These are phyloP conservation scores for Malurus alboscapulatus DNA, from an alignment of 2,113 vertebrate species.

Conservation along the genomic window DNA sequence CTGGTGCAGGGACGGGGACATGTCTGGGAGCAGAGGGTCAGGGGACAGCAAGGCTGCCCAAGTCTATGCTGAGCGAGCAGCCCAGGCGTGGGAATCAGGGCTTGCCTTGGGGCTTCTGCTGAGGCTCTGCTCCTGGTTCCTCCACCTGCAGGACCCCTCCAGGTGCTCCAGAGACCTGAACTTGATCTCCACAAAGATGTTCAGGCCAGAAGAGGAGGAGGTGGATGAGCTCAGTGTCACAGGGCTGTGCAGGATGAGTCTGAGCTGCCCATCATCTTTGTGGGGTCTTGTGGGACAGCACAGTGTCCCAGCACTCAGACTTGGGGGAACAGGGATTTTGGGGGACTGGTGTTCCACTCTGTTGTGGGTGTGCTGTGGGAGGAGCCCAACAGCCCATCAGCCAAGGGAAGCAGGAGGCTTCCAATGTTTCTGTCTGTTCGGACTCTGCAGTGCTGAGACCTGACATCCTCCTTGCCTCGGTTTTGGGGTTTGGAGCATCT, in stretches of 20 bases:
- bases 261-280: not conserved
- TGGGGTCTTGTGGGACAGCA: not conserved
- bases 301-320: not conserved
- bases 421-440: fast-evolving
- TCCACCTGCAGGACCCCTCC: not conserved
- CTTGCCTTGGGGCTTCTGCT: not conserved
- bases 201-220: not conserved
- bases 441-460: not conserved
- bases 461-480: not conserved
- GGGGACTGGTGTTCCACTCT: fast-evolving
- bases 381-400: not conserved
- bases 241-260: not conserved
- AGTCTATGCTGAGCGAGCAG: not conserved
- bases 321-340: not conserved
- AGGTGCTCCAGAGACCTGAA: not conserved
- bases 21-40: not conserved
- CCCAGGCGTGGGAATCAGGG: not conserved
- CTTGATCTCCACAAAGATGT: not conserved
- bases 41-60: not conserved
- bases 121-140: not conserved
- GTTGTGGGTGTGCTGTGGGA: not conserved
- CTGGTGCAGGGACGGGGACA: not conserved
- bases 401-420: not conserved
- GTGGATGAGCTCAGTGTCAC: not conserved
- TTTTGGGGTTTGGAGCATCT: not conserved